Evolutionary conservation across 2,113 vertebrate species (phyloP).

Genomic region (Corythoichthys intestinalis): DNA sequence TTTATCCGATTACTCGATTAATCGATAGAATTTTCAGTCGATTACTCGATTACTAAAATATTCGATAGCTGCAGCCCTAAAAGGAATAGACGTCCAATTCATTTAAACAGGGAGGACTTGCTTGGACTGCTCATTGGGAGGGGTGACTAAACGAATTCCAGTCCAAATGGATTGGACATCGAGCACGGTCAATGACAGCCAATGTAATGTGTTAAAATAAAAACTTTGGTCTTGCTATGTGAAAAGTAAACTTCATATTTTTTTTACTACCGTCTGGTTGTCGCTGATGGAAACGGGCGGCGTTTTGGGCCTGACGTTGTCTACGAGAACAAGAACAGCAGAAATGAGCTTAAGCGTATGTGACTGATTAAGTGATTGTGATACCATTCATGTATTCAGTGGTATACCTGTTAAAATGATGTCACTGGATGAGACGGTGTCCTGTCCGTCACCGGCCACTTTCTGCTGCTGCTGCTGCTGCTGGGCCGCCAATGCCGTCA

Average conservation of each 20-base stretch:
- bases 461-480: slow-evolving; percentile 78
- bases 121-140: too few relatives aligned
- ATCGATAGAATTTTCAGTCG: too few relatives aligned
- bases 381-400: neutral
- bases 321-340: slow-evolving; percentile 46
- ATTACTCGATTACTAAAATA: too few relatives aligned
- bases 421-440: slow-evolving; percentile 50
- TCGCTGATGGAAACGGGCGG: slow-evolving; percentile 84
- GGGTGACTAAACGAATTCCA: too few relatives aligned
- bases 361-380: neutral
- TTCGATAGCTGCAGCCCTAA: too few relatives aligned
- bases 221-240: too few relatives aligned
- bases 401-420: slow-evolving; percentile 76
- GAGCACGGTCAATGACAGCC: too few relatives aligned
- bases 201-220: too few relatives aligned
- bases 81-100: too few relatives aligned
- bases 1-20: too few relatives aligned
- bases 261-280: slow-evolving; percentile 69
- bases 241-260: neutral
- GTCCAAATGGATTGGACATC: too few relatives aligned
- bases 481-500: slow-evolving; percentile 91
- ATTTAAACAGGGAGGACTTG: too few relatives aligned
- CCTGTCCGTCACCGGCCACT: slow-evolving; percentile 50
- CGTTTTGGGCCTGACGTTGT: slow-evolving; percentile 86
- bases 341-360: neutral